Evolutionary conservation across 2,113 vertebrate species (phyloP).

Genomic region (Heterotis niloticus): DNA sequence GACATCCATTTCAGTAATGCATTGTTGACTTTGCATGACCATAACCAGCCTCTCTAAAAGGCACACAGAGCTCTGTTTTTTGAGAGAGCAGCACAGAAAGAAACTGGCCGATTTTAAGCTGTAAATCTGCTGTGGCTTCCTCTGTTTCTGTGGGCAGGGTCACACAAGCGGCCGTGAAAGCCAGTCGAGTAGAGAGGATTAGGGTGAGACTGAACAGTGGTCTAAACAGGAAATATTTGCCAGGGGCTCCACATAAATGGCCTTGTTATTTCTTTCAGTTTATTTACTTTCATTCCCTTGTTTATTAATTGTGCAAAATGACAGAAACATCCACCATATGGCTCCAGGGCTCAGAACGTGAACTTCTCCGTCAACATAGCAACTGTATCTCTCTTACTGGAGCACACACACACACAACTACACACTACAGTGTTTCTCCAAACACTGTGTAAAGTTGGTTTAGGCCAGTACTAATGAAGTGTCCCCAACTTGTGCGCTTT

Average conservation of each 20-base stretch:
- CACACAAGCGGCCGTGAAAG: constrained; percentile 20
- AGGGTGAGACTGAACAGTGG: constrained; percentile 33
- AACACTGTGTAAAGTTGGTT: constrained; percentile 5
- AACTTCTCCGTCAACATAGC: constrained; percentile 29
- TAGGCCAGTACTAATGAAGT: constrained; percentile 1
- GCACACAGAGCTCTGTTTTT: constrained; percentile 10
- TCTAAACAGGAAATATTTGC: constrained; percentile 34
- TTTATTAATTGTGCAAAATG: constrained; percentile 26
- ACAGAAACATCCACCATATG: constrained; percentile 31
- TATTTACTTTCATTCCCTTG: constrained; percentile 31
- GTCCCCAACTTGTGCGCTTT: not conserved
- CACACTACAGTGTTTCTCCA: not conserved
- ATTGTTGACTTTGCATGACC: constrained; percentile 15
- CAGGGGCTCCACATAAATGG: constrained; percentile 34
- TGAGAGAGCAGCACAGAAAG: constrained; percentile 24
- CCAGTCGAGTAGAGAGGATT: constrained; percentile 31
- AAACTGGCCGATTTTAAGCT: constrained; percentile 26
- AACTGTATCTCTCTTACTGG: constrained; percentile 26
- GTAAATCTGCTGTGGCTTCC: constrained; percentile 34
- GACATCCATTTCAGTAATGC: not conserved
- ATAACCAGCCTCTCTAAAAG: not conserved
- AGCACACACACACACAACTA: not conserved
- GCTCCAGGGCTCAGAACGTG: constrained; percentile 23
- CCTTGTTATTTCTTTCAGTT: constrained; percentile 26
- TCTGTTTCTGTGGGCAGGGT: constrained; percentile 27